These are phyloP conservation scores for Anolis apletophallus DNA, from an alignment of 2,797 vertebrate species.

Conservation along the genomic window DNA sequence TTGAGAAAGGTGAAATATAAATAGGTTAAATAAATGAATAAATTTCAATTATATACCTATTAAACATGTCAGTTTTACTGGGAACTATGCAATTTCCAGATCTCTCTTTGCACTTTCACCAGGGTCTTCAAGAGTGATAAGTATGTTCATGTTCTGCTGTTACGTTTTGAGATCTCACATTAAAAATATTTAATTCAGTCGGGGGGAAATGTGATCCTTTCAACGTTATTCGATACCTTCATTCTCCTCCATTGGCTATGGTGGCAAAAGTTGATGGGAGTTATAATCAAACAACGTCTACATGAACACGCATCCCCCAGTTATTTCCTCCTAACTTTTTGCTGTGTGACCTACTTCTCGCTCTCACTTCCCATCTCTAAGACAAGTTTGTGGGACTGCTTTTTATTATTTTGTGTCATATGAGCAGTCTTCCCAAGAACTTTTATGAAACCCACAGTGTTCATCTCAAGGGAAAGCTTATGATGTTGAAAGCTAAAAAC, in stretches of 20 bases:
- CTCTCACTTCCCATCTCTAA: slow-evolving; percentile 3
- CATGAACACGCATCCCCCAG: not conserved
- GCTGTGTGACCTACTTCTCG: slow-evolving; percentile 29
- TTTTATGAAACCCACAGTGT: not conserved
- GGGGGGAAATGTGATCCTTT: not conserved
- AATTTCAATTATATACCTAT: not conserved
- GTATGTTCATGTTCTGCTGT: not conserved
- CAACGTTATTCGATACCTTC: not conserved
- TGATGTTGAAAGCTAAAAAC: not conserved
- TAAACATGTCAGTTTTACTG: not conserved
- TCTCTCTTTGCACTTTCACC: not conserved
- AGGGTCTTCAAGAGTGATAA: not conserved
- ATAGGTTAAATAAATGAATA: too few relatives aligned
- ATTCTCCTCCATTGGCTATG: not conserved
- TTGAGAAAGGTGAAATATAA: too few relatives aligned
- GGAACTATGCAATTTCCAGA: not conserved
- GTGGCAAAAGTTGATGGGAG: not conserved
- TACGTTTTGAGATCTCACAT: not conserved
- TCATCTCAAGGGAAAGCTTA: not conserved
- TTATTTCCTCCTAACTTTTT: slow-evolving; percentile 21
- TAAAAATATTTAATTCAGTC: not conserved
- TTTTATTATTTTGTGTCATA: slow-evolving; percentile 40
- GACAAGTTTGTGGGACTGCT: not conserved
- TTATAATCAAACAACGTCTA: not conserved
- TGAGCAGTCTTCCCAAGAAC: slow-evolving; percentile 26